These are phyloP conservation scores for Crioceris asparagi DNA, from an alignment of 2,888 invertebrate species.

Conservation along the genomic window DNA sequence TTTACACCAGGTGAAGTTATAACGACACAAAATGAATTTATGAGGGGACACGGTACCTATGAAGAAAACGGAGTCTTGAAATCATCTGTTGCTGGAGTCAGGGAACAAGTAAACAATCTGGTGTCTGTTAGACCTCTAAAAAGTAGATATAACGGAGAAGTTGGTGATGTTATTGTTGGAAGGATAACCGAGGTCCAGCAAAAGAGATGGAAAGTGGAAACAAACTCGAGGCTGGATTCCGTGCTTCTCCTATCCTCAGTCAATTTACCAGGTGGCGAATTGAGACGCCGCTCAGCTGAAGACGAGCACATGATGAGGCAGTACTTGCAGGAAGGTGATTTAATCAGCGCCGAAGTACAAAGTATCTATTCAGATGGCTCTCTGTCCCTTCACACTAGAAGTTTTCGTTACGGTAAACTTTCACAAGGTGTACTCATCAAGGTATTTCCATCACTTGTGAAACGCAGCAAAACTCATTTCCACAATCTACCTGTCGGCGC, in stretches of 20 bases:
- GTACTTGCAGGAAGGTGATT: slow-evolving; percentile 87
- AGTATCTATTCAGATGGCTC: slow-evolving; percentile 85
- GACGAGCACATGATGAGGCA: slow-evolving; percentile 97
- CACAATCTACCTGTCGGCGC: slow-evolving; percentile 88
- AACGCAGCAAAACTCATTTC: slow-evolving; percentile 90
- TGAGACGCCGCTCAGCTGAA: slow-evolving; percentile 83
- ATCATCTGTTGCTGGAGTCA: slow-evolving; percentile 89
- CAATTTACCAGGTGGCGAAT: slow-evolving; percentile 94
- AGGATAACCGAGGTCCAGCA: slow-evolving; percentile 90
- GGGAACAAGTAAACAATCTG: slow-evolving; percentile 90
- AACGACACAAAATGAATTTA: slow-evolving; percentile 69
- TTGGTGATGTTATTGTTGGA: slow-evolving; percentile 95
- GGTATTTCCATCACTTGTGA: slow-evolving; percentile 85
- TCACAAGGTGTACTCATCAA: slow-evolving; percentile 79
- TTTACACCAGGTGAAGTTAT: slow-evolving; percentile 85
- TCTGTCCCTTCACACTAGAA: slow-evolving; percentile 87
- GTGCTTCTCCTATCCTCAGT: slow-evolving; percentile 82
- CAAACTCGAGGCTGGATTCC: slow-evolving; percentile 82
- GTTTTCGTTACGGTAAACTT: slow-evolving; percentile 94
- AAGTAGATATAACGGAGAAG: slow-evolving; percentile 83
- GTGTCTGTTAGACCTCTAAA: slow-evolving; percentile 87
- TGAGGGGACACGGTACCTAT: slow-evolving; percentile 96
- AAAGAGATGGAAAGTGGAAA: slow-evolving; percentile 90
- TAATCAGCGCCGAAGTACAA: slow-evolving; percentile 97
- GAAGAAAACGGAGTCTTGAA: slow-evolving; percentile 71